Evolutionary conservation across 2,113 vertebrate genomes (phyloP).

Genomic region (Emberiza fucata): DNA sequence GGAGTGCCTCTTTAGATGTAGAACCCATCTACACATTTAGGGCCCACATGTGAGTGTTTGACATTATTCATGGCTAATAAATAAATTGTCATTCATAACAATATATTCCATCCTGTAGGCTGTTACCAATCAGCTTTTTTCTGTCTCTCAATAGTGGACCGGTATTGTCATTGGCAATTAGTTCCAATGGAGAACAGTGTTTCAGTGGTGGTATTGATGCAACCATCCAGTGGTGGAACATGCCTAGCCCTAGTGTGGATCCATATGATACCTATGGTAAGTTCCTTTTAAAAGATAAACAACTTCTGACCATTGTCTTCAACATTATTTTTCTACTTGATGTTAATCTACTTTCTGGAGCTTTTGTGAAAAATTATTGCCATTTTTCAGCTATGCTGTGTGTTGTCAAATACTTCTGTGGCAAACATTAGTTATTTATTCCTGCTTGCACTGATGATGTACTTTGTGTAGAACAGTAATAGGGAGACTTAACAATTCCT

Average conservation of each 20-base stretch:
- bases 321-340: neutral
- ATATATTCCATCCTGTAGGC: neutral
- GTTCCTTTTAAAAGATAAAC: neutral
- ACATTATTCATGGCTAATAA: slow-evolving; percentile 14
- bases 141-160: slow-evolving; percentile 80
- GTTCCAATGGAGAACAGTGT: slow-evolving; percentile 93
- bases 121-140: slow-evolving; percentile 1
- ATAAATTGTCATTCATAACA: neutral
- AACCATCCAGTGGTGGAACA: slow-evolving; percentile 98
- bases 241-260: slow-evolving; percentile 94
- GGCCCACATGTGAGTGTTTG: slow-evolving; percentile 91
- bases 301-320: neutral
- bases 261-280: slow-evolving; percentile 96
- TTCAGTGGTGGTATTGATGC: slow-evolving; percentile 95
- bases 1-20: slow-evolving; percentile 99
- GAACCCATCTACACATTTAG: slow-evolving; percentile 98
- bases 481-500: neutral
- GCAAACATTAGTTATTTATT: neutral
- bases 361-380: neutral
- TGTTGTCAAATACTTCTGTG: neutral
- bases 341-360: neutral
- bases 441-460: neutral
- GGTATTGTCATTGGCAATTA: slow-evolving; percentile 90
- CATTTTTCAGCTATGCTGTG: neutral
- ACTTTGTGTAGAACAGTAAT: neutral